Conservation (phyloP, 53 echinoderm and acorn worm species). For the Mesocentrotus franciscanus region DNA sequence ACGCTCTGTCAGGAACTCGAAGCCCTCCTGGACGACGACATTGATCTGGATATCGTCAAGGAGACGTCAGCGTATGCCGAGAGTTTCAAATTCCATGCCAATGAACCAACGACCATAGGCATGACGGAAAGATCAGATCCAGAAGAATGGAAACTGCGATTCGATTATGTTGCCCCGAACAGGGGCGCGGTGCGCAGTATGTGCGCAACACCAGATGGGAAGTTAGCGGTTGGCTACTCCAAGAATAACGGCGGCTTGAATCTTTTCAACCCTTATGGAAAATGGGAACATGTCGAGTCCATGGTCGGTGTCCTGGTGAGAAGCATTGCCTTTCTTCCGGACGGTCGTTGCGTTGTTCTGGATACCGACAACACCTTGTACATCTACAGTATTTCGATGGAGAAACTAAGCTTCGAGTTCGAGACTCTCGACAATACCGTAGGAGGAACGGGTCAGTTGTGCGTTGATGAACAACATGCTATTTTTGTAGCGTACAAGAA, state of each 20-base stretch:
- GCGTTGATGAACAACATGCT: slow-evolving; percentile 45
- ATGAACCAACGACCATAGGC: neutral
- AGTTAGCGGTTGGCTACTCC: slow-evolving; percentile 28
- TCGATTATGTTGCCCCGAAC: neutral
- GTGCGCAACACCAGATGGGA: slow-evolving; percentile 48
- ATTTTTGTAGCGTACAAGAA: slow-evolving; percentile 30
- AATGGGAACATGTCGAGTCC: neutral
- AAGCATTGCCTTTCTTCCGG: slow-evolving; percentile 42
- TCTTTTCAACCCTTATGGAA: neutral
- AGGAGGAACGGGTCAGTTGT: slow-evolving; percentile 19
- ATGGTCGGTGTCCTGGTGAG: neutral
- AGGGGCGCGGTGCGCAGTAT: slow-evolving; percentile 16
- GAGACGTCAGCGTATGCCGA: slow-evolving; percentile 56
- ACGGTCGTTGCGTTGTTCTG: slow-evolving; percentile 32
- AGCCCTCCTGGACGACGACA: slow-evolving; percentile 25
- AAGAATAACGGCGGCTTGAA: slow-evolving; percentile 19
- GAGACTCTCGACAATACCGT: neutral
- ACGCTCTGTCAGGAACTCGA: slow-evolving; percentile 48
- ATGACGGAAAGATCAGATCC: neutral
- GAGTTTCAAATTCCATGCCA: slow-evolving; percentile 27
- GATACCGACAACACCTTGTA: slow-evolving; percentile 14
- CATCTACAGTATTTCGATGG: neutral
- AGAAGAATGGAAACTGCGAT: slow-evolving; percentile 2
- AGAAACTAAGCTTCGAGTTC: neutral
- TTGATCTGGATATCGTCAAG: slow-evolving; percentile 39